Conservation (phyloP, 2,888 invertebrate genomes). For the Agrotis puta region DNA sequence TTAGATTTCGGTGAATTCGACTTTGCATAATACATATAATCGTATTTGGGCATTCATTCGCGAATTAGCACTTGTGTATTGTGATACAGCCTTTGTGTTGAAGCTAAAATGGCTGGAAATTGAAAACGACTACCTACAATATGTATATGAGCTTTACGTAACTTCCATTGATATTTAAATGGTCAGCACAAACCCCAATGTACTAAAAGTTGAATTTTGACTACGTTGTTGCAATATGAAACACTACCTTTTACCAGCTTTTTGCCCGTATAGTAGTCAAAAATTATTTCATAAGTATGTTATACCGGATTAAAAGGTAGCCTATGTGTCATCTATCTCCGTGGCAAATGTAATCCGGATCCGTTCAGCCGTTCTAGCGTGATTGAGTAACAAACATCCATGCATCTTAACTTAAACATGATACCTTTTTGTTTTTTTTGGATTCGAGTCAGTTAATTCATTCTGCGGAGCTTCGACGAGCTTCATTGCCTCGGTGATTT, state of each 20-base stretch:
- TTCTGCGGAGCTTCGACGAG: too few relatives aligned
- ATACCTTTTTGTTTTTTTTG: too few relatives aligned
- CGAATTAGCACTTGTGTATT: conserved; percentile 62
- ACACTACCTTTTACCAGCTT: not conserved
- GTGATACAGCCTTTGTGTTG: conserved; percentile 31
- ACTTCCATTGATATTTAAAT: conserved; percentile 42
- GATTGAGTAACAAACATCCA: too few relatives aligned
- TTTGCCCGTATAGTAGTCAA: too few relatives aligned
- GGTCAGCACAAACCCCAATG: not conserved
- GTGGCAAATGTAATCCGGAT: too few relatives aligned
- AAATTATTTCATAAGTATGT: too few relatives aligned
- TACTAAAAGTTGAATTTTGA: conserved; percentile 20
- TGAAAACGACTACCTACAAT: conserved; percentile 46
- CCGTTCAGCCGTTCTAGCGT: too few relatives aligned
- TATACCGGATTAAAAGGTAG: too few relatives aligned
- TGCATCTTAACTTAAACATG: too few relatives aligned
- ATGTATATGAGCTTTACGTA: conserved; percentile 40
- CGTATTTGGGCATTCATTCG: conserved; percentile 46
- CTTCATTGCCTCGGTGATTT: too few relatives aligned
- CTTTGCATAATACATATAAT: conserved; percentile 31
- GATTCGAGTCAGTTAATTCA: too few relatives aligned
- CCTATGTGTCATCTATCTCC: too few relatives aligned
- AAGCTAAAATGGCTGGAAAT: conserved; percentile 33
- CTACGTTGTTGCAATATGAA: conserved; percentile 19
- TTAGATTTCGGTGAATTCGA: conserved; percentile 44